A percentile compares a stretch with the other conserved stretches of the same genome.
Conservation (phyloP, 2,888 invertebrate genomes). For the Dynastes grantii region DNA sequence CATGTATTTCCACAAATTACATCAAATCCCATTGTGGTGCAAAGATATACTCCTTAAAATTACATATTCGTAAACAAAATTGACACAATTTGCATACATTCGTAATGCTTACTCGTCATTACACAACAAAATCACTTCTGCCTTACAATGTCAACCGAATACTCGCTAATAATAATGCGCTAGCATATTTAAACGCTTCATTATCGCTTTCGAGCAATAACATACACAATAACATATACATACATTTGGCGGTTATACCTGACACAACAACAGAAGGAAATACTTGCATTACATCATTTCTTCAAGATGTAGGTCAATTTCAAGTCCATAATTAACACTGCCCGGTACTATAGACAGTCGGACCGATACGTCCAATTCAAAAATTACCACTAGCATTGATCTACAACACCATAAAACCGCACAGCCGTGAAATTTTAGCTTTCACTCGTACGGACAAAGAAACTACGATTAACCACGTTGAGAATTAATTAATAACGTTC, state of each 20-base stretch:
- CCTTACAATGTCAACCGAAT: too few relatives aligned
- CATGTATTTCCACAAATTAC: too few relatives aligned
- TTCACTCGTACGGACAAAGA: slow-evolving; percentile 14
- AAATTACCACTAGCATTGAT: slow-evolving; percentile 12
- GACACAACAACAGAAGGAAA: not conserved
- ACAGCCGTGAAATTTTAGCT: slow-evolving; percentile 12
- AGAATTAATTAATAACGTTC: too few relatives aligned
- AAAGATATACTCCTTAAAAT: too few relatives aligned
- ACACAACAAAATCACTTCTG: too few relatives aligned
- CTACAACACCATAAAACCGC: slow-evolving; percentile 4
- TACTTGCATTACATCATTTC: slow-evolving; percentile 1
- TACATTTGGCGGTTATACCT: not conserved
- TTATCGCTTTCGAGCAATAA: too few relatives aligned
- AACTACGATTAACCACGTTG: not conserved
- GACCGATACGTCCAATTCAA: slow-evolving; percentile 2
- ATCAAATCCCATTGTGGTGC: too few relatives aligned
- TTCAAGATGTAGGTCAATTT: slow-evolving; percentile 12
- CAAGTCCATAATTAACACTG: slow-evolving; percentile 13
- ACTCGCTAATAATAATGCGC: too few relatives aligned
- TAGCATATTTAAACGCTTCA: too few relatives aligned
- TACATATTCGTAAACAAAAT: too few relatives aligned
- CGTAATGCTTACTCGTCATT: too few relatives aligned
- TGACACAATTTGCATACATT: too few relatives aligned
- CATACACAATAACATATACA: not conserved
- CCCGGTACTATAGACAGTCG: not conserved